Conservation (phyloP, 2,888 invertebrate species). For the Folsomia candida region DNA sequence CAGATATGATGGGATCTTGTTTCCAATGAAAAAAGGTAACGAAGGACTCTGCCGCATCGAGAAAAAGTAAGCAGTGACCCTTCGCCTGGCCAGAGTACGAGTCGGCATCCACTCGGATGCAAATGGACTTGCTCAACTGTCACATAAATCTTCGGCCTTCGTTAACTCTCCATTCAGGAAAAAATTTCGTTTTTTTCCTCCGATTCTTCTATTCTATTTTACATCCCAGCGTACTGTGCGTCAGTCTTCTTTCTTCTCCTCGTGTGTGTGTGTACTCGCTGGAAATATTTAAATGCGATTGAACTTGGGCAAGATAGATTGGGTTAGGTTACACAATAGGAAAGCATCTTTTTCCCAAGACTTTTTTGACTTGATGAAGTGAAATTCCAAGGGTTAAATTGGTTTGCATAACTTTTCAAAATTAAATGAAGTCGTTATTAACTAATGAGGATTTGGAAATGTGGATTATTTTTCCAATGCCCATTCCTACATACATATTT, state of each 20-base stretch:
- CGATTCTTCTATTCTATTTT: background rate
- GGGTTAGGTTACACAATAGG: too few species aligned
- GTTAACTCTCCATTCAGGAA: conserved; percentile 4
- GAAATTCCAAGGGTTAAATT: too few species aligned
- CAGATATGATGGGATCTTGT: too few species aligned
- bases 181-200: background rate
- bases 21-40: background rate
- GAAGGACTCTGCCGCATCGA: background rate
- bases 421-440: too few species aligned
- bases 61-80: background rate
- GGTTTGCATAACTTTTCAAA: too few species aligned
- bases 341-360: too few species aligned
- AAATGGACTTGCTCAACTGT: conserved; percentile 3
- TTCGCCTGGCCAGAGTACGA: background rate
- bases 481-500: too few species aligned
- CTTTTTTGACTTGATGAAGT: too few species aligned
- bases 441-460: too few species aligned
- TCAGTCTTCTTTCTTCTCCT: background rate
- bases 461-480: too few species aligned
- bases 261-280: background rate
- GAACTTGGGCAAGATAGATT: too few species aligned
- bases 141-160: conserved; percentile 4
- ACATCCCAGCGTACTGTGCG: background rate
- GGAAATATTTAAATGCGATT: background rate
- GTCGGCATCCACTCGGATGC: conserved; percentile 4